Evolutionary conservation across 2,113 vertebrate species (phyloP), one percentile per base, ranked within the genome.

Genomic region (Phylloscopus trochilus): DNA sequence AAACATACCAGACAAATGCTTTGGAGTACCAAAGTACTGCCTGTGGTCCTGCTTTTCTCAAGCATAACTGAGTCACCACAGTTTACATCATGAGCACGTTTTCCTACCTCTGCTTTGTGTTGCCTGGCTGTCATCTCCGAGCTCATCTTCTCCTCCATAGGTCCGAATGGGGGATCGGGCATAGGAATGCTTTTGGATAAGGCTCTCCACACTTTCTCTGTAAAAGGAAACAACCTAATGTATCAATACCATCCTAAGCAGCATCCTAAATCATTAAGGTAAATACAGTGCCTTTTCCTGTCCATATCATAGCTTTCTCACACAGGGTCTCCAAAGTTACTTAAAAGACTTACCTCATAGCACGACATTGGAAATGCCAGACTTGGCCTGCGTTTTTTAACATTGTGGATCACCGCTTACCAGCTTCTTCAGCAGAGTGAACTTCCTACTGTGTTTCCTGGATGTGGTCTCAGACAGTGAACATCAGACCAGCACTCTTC

Each of bases 181-280:
- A 68, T 99, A 99, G 47, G 99, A 99, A 98, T 99, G 99, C 98
- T 99, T 99, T 94, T 99, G 99, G 97, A 99, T 99, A 92, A 99
- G 98, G 96, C 98, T 99, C 97, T 99, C 99, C 96, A 99, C 99
- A 63, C 99, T 99, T 98, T 99, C 99, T 97, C 99, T 99, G 97
- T 94, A 46, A 81, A 81, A 93, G 30, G 16, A 80, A 95, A 80
- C 23, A 87, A 59, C 8, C 8, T 37, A 27, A 10, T 19, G 1
- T 35, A 39, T 90, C 67, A 95, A 7, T 28, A 63, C 30, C 13
- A 51, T 67, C 60, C 44, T 63, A 27, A 93, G 53, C 19, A 74
- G 15, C 10, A 66, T 49, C 18, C 28, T 59, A 15, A 77, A 59
- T 55, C 5, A 0, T 63, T 51, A 33, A 31, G 26, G 30, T 43